Conservation (phyloP, 2,888 invertebrate species). For the Zygaena filipendulae region DNA sequence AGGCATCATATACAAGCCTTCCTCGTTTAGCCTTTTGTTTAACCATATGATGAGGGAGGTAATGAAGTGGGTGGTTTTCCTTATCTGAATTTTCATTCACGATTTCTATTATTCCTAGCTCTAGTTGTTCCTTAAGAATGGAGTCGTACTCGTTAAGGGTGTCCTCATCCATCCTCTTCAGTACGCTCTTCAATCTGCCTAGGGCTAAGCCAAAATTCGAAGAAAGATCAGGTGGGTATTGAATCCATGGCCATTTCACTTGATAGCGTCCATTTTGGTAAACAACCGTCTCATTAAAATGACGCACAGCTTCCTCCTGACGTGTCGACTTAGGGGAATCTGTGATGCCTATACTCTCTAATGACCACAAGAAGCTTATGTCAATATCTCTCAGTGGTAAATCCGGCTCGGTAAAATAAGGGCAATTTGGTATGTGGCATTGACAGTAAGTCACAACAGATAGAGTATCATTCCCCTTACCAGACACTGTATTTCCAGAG, state of each 20-base stretch:
- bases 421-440: too few relatives aligned
- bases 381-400: constrained; percentile 9
- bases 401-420: constrained; percentile 14
- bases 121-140: constrained; percentile 7
- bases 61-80: too few relatives aligned
- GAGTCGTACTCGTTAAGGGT: too few relatives aligned
- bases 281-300: too few relatives aligned
- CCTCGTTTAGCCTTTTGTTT: constrained; percentile 10
- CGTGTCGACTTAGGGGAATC: constrained; percentile 13
- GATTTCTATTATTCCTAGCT: constrained; percentile 8
- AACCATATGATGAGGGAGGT: too few relatives aligned
- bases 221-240: constrained; percentile 12
- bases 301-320: too few relatives aligned
- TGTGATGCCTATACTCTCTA: constrained; percentile 19
- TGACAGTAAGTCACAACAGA: too few relatives aligned
- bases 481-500: too few relatives aligned
- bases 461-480: too few relatives aligned
- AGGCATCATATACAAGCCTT: constrained; percentile 18
- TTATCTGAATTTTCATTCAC: too few relatives aligned
- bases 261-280: constrained; percentile 10
- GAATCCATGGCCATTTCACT: constrained; percentile 15
- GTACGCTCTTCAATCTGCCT: constrained; percentile 11
- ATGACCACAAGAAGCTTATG: constrained; percentile 14
- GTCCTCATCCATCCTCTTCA: constrained; percentile 8
- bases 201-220: constrained; percentile 13